Percentiles rank a stretch among this genome's conserved stretches.
These are phyloP conservation scores for Calliphora vomitoria DNA, from an alignment of 2,888 invertebrate genomes.

Conservation along the genomic window DNA sequence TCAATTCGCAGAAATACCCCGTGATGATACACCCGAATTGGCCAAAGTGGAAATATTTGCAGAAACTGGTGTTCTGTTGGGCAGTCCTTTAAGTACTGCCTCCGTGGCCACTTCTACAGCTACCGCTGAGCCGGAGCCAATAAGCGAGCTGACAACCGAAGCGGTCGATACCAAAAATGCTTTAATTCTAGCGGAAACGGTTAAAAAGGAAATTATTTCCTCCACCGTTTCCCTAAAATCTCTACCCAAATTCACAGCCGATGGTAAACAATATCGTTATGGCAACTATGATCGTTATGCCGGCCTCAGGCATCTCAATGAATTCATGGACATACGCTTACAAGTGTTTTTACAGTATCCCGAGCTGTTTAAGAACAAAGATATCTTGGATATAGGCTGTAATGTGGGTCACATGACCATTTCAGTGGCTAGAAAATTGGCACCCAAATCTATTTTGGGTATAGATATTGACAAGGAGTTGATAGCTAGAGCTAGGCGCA, in stretches of 20 bases:
- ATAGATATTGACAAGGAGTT: conserved; percentile 97
- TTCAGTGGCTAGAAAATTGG: conserved; percentile 93
- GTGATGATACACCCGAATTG: conserved; percentile 81
- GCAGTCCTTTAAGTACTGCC: conserved; percentile 80
- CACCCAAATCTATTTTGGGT: conserved; percentile 94
- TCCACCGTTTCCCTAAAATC: conserved; percentile 50
- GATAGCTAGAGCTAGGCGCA: conserved; percentile 86
- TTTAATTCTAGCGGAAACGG: conserved; percentile 64
- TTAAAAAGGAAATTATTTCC: conserved; percentile 59
- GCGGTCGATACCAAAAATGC: conserved; percentile 58
- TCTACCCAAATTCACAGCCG: conserved; percentile 87
- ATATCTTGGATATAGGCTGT: conserved; percentile 98
- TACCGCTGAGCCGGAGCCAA: conserved; percentile 75
- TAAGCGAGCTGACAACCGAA: conserved; percentile 51
- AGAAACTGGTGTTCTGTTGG: conserved; percentile 75
- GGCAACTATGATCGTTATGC: conserved; percentile 99
- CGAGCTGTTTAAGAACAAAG: conserved; percentile 94
- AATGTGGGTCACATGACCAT: conserved; percentile 98
- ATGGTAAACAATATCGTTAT: conserved; percentile 93
- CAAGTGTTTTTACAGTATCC: conserved; percentile 91
- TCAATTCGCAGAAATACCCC: conserved; percentile 78
- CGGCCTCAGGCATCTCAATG: conserved; percentile 94
- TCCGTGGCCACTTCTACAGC: conserved; percentile 78
- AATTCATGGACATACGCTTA: conserved; percentile 93
- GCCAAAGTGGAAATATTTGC: conserved; percentile 73